Evolutionary conservation across 2,888 invertebrate genomes (phyloP), one percentile per base, ranked within the genome.

Genomic region (Melanostoma mellinum): DNA sequence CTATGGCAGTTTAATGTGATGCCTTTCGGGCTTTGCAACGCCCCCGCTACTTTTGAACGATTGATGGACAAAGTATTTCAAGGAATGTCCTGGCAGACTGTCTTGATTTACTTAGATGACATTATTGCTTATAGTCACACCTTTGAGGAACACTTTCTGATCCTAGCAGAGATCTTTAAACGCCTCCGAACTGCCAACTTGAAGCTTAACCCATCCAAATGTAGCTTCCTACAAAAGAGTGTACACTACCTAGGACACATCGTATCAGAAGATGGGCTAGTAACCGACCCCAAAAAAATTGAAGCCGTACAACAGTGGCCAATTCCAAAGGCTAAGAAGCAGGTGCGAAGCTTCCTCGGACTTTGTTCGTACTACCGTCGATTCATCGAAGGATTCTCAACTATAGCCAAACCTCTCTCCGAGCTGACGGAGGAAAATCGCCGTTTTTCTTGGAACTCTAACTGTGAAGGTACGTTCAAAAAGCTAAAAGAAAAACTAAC

Each of bases 41-140:
- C 38, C 38, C 38, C 38, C 5, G 38, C 38, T 6, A 38, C 38
- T 4, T 38, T 38, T 38, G 38, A 38, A 38, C 38, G 38, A 38
- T 6, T 38, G 38, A 38, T 38, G 38, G 38, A 38, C 53, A 10
- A 8, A 8, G 69, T 75, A 0, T 63, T 72, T 3, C 38, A 61
- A 46, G 77, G 84, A 1, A 53, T 80, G 2, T 71, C 38, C 6
- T 76, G 82, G 69, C 80, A 84, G 55, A 86, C 52, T 1, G 86
- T 76, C 30, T 35, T 86, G 36, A 76, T 86, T 0, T 86, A 86
- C 60, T 60, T 85, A 2, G 86, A 86, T 35, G 86, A 86, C 79
- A 85, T 81, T 6, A 79, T 86, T 40, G 63, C 77, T 6, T 74
- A 76, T 30, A 74, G 81, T 0, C 74, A 55, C 52, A 74, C 33